Evolutionary conservation across 2,113 vertebrate species (phyloP), one percentile per base, ranked within the genome.

Genomic region (Brachyistius frenatus): DNA sequence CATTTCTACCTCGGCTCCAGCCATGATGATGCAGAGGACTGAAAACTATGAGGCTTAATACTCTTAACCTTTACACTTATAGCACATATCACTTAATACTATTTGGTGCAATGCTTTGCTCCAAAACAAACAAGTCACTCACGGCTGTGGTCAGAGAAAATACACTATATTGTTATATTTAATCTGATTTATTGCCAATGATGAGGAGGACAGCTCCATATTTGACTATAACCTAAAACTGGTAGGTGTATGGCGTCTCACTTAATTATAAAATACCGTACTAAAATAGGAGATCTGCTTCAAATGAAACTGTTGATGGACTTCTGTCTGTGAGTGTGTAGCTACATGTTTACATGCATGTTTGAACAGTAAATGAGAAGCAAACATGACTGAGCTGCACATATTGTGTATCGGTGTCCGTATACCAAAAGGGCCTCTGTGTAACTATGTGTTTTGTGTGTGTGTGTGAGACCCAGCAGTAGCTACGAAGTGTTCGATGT

Each of bases 401-500:
- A 73, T 78, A 64, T 64, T 54, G 66, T 84, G 39, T 55, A 56
- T 76, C 58, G 73, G 52, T 79, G 71, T 82, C 39, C 76, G 76
- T 72, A 41, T 70, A 76, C 56, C 66, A 73, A 85, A 77, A 57
- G 78, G 66, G 68, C 71, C 52, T 83, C 15, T 52, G 47, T 80
- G 73, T 68, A 23, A 33, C 32, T 83, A 5, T 67, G 64, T 76
- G 75, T 63, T 71, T 76, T 32, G 39, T 61, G 41, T 70, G 54
- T 68, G 7, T 32, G 31, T 16, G 53, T 74, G 69, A 31, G 50
- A 69, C 76, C 66, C 69, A 70, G 85, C 76, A 44, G 78, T 67
- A 89, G 86, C 96, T 97, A 98, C 88, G 96, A 97, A 52, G 96
- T 93, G 41, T 95, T 95, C 11, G 98, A 96, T 73, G 96, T 95